Evolutionary conservation across 2,797 vertebrate genomes (phyloP).

Genomic region (Sebastes nivosus): DNA sequence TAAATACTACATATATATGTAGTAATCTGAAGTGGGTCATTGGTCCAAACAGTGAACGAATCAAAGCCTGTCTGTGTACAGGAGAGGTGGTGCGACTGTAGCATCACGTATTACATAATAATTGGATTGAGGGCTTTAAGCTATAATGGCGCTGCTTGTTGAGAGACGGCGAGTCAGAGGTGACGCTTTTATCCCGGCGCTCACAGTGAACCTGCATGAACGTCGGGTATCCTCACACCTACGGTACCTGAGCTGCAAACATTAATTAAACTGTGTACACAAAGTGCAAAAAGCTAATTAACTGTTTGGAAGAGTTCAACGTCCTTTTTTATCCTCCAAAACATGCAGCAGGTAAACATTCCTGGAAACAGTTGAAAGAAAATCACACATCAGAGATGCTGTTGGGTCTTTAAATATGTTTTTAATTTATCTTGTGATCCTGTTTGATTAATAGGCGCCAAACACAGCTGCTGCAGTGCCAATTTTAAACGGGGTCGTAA

Average conservation of each 20-base stretch:
- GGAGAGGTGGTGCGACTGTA: not conserved
- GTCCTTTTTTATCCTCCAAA: not conserved
- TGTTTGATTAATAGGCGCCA: not conserved
- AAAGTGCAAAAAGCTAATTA: not conserved
- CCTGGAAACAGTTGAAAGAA: not conserved
- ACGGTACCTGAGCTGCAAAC: not conserved
- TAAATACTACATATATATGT: not conserved
- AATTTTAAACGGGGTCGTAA: not conserved
- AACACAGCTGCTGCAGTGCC: not conserved
- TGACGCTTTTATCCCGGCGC: not conserved
- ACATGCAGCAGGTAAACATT: not conserved
- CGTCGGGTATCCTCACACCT: not conserved
- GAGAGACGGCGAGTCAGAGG: conserved; percentile 18
- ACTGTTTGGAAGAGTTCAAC: not conserved
- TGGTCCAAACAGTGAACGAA: not conserved
- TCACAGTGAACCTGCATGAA: not conserved
- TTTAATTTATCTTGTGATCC: not conserved
- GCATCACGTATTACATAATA: conserved; percentile 55
- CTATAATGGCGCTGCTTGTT: conserved; percentile 24
- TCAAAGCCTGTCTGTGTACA: not conserved
- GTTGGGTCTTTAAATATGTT: not conserved
- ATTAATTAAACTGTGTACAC: not conserved
- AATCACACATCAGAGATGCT: not conserved
- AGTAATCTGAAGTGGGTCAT: not conserved
- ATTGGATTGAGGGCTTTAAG: conserved; percentile 73